These are phyloP conservation scores for Lethocerus indicus DNA, from an alignment of 1,140 invertebrate genomes.

Conservation along the genomic window DNA sequence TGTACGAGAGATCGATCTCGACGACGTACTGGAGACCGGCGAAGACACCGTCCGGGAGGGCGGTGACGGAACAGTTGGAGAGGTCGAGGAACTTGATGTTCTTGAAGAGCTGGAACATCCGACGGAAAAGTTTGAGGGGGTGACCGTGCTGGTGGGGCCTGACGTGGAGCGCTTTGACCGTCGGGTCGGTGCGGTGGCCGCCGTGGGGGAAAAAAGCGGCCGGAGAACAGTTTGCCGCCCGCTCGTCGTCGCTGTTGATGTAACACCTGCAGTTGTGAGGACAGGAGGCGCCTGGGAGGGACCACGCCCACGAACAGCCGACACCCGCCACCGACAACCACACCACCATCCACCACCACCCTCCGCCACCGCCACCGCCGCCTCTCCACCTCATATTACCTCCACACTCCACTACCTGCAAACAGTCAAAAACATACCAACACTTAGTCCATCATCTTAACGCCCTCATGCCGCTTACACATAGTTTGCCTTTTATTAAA, in stretches of 20 bases:
- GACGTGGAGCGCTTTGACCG: constrained; percentile 9
- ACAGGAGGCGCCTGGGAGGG: constrained; percentile 4
- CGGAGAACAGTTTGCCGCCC: constrained; percentile 12
- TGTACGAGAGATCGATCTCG: constrained; percentile 67
- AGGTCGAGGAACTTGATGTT: constrained; percentile 23
- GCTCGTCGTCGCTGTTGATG: constrained; percentile 6
- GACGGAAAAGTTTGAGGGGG: constrained; percentile 9
- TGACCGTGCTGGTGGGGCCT: neutral
- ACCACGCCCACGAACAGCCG: constrained; percentile 1
- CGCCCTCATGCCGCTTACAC: no score
- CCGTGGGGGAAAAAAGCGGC: neutral
- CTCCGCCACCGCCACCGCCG: neutral
- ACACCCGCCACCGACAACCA: constrained; percentile 5
- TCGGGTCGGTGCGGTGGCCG: neutral
- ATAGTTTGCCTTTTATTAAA: no score
- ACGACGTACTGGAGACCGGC: constrained; percentile 58
- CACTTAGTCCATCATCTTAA: no score
- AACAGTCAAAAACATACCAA: no score
- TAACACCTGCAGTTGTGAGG: constrained; percentile 14
- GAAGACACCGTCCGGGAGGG: constrained; percentile 53
- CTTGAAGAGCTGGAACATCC: constrained; percentile 13
- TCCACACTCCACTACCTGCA: no score
- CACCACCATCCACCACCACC: neutral
- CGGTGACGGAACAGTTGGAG: constrained; percentile 47
- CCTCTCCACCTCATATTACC: neutral